Base-by-base conservation (phyloP, 2,113 vertebrate species). In the Prunella fulvescens region DNA sequence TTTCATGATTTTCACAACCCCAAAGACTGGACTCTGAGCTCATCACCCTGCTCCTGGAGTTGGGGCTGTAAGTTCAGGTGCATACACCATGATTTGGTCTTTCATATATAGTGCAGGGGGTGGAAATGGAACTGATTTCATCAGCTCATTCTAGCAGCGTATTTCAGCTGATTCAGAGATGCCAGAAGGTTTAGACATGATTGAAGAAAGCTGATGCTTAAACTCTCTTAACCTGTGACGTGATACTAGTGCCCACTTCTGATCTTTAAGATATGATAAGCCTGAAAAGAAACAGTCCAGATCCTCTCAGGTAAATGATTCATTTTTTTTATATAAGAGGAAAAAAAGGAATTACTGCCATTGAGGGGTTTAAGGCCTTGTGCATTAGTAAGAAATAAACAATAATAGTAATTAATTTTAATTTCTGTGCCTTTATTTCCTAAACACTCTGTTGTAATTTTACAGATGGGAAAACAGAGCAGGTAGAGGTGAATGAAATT, bases 121-220 rank as follows among this genome's bases (percentile, higher is more conserved):
- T 29, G 29, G 26, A 22, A 72, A 58, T 22, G 33, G 56, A 82
- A 81, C 25, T 60, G 48, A 71, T 87, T 79, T 84, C 64, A 64
- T 74, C 76, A 69, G 51, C 67, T 88, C 39, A 25, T n/a, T 77
- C 48, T 57, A 77, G 48, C 76, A 33, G 60, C 1, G 0, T 57
- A 33, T 73, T 71, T 85, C 45, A 82, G 90, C 85, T 92, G 88
- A 95, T 94, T 88, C 92, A 95, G 81, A 83, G 33, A n/a, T 48
- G 57, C 76, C 83, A 84, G 60, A 77, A 82, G 33, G 51, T 94
- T 81, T 84, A 90, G 67, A 74, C 69, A n/a, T 47, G 64, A 71
- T 9, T 60, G 61, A 92, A 93, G 77, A 92, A 90, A 86, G 79
- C 54, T 83, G 80, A 80, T 81, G 76, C 88, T 93, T 90, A 93